Evolutionary conservation across 2,797 vertebrate species (phyloP).

Genomic region (Stomatorhinus walkeri): DNA sequence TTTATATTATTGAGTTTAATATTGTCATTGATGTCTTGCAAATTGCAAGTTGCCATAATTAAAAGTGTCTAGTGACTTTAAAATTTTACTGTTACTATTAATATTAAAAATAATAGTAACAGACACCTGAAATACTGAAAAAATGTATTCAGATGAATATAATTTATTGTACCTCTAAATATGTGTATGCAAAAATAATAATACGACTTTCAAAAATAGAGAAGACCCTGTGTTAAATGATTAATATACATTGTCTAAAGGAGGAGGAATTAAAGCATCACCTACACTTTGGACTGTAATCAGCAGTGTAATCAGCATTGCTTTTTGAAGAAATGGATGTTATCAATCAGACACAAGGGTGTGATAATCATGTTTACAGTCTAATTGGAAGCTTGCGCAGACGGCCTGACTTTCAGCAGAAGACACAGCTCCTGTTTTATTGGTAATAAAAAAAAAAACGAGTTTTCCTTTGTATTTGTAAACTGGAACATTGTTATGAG

Average conservation of each 20-base stretch:
- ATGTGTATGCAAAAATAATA: slow-evolving; percentile 18
- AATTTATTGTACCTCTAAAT: slow-evolving; percentile 7
- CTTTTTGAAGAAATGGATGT: slow-evolving; percentile 25
- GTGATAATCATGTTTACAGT: slow-evolving; percentile 22
- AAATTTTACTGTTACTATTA: not conserved
- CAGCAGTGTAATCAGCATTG: slow-evolving; percentile 17
- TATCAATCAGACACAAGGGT: slow-evolving; percentile 22
- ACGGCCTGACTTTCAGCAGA: slow-evolving; percentile 20
- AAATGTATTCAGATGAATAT: not conserved
- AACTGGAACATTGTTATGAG: not conserved
- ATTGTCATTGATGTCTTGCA: not conserved
- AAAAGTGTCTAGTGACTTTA: not conserved
- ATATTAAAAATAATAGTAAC: not conserved
- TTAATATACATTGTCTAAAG: slow-evolving; percentile 26
- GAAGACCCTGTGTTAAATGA: slow-evolving; percentile 19
- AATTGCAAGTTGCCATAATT: not conserved
- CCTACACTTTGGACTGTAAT: slow-evolving; percentile 21
- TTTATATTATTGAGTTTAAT: not conserved
- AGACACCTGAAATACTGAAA: slow-evolving; percentile 9
- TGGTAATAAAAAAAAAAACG: not conserved
- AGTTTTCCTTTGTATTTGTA: not conserved
- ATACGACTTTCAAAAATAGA: slow-evolving; percentile 8
- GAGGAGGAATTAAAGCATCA: slow-evolving; percentile 16
- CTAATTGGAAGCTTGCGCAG: slow-evolving; percentile 15
- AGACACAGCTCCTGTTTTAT: slow-evolving; percentile 15